Evolutionary conservation across 2,888 invertebrate species (phyloP).

Genomic region (Danaus chrysippus): DNA sequence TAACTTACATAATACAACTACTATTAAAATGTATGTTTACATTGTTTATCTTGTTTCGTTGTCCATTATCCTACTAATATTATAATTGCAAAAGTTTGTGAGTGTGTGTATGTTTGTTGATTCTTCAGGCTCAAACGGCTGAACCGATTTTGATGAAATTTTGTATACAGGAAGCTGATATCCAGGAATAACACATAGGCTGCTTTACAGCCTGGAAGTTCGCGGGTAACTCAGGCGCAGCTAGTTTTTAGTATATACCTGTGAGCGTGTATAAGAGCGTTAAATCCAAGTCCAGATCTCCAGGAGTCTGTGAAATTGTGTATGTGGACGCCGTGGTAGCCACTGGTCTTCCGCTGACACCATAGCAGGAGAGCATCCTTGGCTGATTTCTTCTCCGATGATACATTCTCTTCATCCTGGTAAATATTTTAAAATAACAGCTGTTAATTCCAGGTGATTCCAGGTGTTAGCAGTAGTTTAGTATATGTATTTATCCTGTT

Average conservation of each 20-base stretch:
- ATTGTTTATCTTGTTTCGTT: neutral
- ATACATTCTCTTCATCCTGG: conserved; percentile 96
- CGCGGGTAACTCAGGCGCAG: too few species aligned
- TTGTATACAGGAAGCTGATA: too few species aligned
- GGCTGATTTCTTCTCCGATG: conserved; percentile 98
- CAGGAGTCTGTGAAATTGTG: conserved; percentile 96
- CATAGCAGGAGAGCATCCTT: conserved; percentile 98
- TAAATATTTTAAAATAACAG: neutral
- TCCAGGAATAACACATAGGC: too few species aligned
- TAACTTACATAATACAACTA: neutral
- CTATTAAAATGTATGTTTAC: neutral
- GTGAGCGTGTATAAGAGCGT: conserved; percentile 98
- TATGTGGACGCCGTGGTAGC: conserved; percentile 93
- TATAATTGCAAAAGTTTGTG: too few species aligned
- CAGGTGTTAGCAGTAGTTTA: too few species aligned
- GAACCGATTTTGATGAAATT: too few species aligned
- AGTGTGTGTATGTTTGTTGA: too few species aligned
- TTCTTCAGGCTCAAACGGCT: too few species aligned
- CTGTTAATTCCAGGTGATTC: too few species aligned
- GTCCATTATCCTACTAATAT: too few species aligned
- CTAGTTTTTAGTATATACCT: conserved; percentile 46
- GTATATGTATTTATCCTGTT: too few species aligned
- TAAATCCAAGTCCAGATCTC: conserved; percentile 98
- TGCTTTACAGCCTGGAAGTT: too few species aligned
- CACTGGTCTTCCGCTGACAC: conserved; percentile 99